phyloP scores from a whole-genome alignment of 2,797 vertebrate species.

The Mionectes olivaceus region DNA sequence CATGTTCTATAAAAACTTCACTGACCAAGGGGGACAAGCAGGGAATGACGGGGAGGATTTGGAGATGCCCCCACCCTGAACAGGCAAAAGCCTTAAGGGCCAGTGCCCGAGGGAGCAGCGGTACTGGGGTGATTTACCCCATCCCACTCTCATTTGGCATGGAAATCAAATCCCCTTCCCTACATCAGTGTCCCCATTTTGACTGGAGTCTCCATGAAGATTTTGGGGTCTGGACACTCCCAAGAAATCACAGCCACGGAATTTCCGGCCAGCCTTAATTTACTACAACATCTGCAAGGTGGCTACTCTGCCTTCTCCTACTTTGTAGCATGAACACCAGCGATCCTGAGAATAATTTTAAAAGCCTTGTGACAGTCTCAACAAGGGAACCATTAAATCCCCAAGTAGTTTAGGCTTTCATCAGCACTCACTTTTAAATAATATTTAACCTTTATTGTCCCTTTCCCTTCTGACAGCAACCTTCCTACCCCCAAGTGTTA shows the following conservation, averaged over 20 bases:
- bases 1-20: neutral
- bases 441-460: neutral
- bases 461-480: neutral
- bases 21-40: neutral
- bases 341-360: neutral
- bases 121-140: neutral
- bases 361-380: neutral
- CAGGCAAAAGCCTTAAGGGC: too few species aligned
- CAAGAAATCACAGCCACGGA: neutral
- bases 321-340: neutral
- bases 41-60: fast-evolving
- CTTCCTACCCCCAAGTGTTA: neutral
- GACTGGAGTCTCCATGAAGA: neutral
- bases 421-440: neutral
- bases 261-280: neutral
- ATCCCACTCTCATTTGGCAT: fast-evolving
- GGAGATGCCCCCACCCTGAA: neutral
- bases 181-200: neutral
- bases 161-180: neutral
- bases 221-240: neutral
- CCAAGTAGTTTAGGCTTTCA: neutral
- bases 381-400: neutral
- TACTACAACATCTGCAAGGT: neutral
- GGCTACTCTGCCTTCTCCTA: neutral
- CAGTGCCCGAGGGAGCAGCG: neutral